Base-by-base conservation (phyloP, 1,140 invertebrate genomes). In the Arctopsyche grandis region DNA sequence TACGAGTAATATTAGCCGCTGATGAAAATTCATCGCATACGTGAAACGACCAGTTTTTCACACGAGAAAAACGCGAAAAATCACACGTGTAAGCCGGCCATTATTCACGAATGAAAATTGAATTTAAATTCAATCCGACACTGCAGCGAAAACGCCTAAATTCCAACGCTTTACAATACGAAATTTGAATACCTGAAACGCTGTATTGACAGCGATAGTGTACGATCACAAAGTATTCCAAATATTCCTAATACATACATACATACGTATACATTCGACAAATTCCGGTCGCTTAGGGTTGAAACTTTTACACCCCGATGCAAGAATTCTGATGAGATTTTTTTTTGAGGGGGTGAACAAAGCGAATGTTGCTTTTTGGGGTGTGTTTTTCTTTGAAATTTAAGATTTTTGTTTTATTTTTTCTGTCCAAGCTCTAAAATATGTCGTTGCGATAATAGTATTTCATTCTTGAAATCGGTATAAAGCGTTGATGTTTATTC, bases 301-400 rank as follows among this genome's bases (percentile, higher is more conserved):
- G 48, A 52, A 52, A 52, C 56, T 7, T 60, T 60, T 9, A 19
- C 56, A 60, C 56, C 56, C 56, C 56, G 19, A 16, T 60, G 56
- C 56, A 60, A 5, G 56, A 60, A 60, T 60, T 60, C 9, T 21
- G 16, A 60, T 19, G 56, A 60, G 56, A 60, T 60, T 60, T 60
- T 60, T 38, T 38, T 38, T 38, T 7, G 29, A 4, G 19, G 21
- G 56, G 56, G 56, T 38, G 56, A 0, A 19, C 16, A 21, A 9
- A 60, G 56, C 1, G 14, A 60, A 3, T 52, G 48, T 16, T 52
- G 1, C 7, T 4, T 4, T 60, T 60, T 60, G 56, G 56, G 56
- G 56, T 19, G 29, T 60, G 56, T 19, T 60, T 60, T 60, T 38
- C 16, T 60, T 60, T 21, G 56, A 60, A 19, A 60, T 60, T 60